These are phyloP conservation scores for Distichodus sexfasciatus DNA, from an alignment of 2,797 vertebrate species.

Conservation along the genomic window DNA sequence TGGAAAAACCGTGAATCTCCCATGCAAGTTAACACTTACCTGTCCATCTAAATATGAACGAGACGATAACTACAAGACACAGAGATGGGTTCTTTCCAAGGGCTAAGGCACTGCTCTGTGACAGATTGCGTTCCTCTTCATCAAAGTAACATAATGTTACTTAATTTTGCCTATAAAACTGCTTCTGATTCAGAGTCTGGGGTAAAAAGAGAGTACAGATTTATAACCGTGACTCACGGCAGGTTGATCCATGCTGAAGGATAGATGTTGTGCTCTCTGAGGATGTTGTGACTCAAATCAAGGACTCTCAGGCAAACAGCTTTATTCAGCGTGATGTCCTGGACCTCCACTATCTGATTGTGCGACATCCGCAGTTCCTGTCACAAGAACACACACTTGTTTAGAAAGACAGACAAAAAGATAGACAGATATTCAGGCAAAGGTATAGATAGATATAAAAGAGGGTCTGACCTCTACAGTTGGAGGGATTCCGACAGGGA, in stretches of 20 bases:
- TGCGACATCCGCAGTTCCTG: constrained; percentile 72
- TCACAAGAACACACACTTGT: constrained; percentile 12
- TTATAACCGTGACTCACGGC: constrained; percentile 57
- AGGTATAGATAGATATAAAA: neutral
- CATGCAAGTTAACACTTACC: no score
- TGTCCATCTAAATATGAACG: no score
- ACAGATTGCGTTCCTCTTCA: no score
- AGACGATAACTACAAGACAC: no score
- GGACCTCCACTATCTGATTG: constrained; percentile 70
- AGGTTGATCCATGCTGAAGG: constrained; percentile 66
- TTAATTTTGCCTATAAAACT: no score
- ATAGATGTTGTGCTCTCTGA: constrained; percentile 70
- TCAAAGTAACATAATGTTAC: no score
- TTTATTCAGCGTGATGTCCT: constrained; percentile 62
- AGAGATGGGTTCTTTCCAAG: no score
- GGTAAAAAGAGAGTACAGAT: neutral
- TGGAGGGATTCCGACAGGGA: constrained; percentile 71
- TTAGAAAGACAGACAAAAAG: neutral
- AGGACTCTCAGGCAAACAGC: constrained; percentile 66
- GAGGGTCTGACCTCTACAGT: constrained; percentile 71
- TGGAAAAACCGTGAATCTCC: no score
- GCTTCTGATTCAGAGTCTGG: no score
- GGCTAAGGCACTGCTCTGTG: no score
- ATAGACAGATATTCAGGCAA: neutral
- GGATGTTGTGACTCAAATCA: constrained; percentile 75